These are phyloP conservation scores for Magallana ariakensis DNA, from an alignment of 1,140 invertebrate species.

Conservation along the genomic window DNA sequence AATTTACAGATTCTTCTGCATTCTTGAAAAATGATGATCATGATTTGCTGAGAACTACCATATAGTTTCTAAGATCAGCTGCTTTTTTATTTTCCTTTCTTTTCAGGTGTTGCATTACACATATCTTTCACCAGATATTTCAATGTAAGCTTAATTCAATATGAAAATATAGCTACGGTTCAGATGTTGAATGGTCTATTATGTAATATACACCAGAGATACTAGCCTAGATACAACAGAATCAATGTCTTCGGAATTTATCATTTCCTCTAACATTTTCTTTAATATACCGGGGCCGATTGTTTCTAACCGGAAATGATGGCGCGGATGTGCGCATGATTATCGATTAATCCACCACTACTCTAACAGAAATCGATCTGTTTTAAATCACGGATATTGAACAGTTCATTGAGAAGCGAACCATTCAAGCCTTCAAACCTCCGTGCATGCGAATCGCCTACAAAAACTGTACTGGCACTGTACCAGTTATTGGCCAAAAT, in stretches of 20 bases:
- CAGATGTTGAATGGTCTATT: neutral
- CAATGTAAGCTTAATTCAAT: too few relatives aligned
- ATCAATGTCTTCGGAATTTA: neutral
- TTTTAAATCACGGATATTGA: neutral
- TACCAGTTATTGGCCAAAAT: too few relatives aligned
- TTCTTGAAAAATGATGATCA: too few relatives aligned
- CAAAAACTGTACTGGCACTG: too few relatives aligned
- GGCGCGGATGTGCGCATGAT: slow-evolving; percentile 5
- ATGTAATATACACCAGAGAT: neutral
- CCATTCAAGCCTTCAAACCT: neutral
- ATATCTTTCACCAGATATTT: too few relatives aligned
- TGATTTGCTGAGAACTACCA: too few relatives aligned
- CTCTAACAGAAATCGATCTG: neutral
- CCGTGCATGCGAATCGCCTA: neutral
- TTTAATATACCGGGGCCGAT: neutral
- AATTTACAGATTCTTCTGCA: too few relatives aligned
- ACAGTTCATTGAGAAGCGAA: neutral
- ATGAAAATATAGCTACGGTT: too few relatives aligned
- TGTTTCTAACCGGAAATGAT: neutral
- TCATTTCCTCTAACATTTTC: neutral
- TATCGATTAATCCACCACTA: neutral
- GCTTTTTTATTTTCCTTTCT: too few relatives aligned
- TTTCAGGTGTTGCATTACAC: too few relatives aligned
- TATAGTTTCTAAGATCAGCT: too few relatives aligned
- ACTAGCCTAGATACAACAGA: neutral